Conservation (phyloP, 2,113 vertebrate genomes). For the Gavialis gangeticus region DNA sequence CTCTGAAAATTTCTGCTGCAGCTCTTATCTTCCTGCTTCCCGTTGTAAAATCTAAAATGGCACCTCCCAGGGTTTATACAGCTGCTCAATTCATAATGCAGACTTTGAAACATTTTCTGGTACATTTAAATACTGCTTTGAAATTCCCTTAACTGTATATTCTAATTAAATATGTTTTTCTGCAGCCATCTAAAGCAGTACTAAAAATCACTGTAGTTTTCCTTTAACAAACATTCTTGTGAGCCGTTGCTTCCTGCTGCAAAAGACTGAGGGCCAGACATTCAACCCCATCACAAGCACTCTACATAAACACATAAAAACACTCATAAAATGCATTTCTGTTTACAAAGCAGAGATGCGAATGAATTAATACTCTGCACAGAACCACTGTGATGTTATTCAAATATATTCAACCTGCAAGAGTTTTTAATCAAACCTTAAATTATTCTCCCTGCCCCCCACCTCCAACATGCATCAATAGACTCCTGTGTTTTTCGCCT, state of each 20-base stretch:
- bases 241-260: conserved; percentile 65
- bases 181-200: conserved; percentile 25
- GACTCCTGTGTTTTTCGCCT: conserved; percentile 60
- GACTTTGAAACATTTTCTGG: not conserved
- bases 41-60: not conserved
- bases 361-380: conserved; percentile 56
- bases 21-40: not conserved
- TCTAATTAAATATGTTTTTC: conserved; percentile 49
- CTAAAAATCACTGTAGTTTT: conserved; percentile 55
- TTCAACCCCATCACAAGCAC: conserved; percentile 58
- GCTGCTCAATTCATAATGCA: conserved; percentile 20
- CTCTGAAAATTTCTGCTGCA: not conserved
- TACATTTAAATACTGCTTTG: not conserved
- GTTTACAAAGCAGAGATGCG: conserved; percentile 60
- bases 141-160: conserved; percentile 20
- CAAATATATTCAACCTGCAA: conserved; percentile 74
- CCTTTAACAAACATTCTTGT: conserved; percentile 40
- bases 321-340: conserved; percentile 57
- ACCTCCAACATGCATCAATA: conserved; percentile 57
- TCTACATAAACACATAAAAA: conserved; percentile 57
- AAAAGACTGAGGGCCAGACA: conserved; percentile 23
- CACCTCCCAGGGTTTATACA: conserved; percentile 44
- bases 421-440: conserved; percentile 75
- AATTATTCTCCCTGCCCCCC: conserved; percentile 63
- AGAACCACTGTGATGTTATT: conserved; percentile 68